Evolutionary conservation across 1,140 invertebrate genomes (phyloP).

Genomic region (Drosophila bocki): DNA sequence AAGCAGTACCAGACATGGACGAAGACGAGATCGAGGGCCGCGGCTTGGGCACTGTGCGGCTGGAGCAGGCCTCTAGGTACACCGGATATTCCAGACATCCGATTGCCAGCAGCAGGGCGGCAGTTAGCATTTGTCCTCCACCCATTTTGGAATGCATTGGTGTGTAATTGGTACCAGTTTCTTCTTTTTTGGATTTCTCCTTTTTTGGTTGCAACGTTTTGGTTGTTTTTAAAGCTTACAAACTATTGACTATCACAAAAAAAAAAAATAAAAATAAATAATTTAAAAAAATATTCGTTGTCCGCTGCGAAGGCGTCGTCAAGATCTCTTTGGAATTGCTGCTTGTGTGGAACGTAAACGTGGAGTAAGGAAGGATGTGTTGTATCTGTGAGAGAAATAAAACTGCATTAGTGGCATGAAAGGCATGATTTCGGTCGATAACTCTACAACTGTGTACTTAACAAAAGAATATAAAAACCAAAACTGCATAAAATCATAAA

Average conservation of each 20-base stretch:
- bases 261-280: constrained; percentile 23
- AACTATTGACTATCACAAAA: constrained; percentile 68
- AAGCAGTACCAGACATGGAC: constrained; percentile 67
- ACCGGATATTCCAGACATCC: constrained; percentile 50
- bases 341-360: constrained; percentile 60
- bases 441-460: constrained; percentile 30
- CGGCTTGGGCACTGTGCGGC: constrained; percentile 93
- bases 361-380: constrained; percentile 38
- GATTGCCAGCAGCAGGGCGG: constrained; percentile 46
- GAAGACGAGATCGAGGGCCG: constrained; percentile 85
- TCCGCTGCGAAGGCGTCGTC: constrained; percentile 58
- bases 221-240: constrained; percentile 57
- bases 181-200: constrained; percentile 41
- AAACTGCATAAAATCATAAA: constrained; percentile 46
- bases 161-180: constrained; percentile 13
- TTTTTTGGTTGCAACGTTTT: constrained; percentile 50
- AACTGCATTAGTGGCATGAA: constrained; percentile 52
- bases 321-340: constrained; percentile 67
- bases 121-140: constrained; percentile 44
- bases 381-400: constrained; percentile 69
- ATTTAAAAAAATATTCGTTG: constrained; percentile 14
- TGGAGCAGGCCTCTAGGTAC: constrained; percentile 91
- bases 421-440: neutral
- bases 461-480: constrained; percentile 26
- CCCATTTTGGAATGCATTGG: constrained; percentile 42